These are phyloP conservation scores for Hemithea aestivaria DNA, from an alignment of 2,888 invertebrate species.

Conservation along the genomic window DNA sequence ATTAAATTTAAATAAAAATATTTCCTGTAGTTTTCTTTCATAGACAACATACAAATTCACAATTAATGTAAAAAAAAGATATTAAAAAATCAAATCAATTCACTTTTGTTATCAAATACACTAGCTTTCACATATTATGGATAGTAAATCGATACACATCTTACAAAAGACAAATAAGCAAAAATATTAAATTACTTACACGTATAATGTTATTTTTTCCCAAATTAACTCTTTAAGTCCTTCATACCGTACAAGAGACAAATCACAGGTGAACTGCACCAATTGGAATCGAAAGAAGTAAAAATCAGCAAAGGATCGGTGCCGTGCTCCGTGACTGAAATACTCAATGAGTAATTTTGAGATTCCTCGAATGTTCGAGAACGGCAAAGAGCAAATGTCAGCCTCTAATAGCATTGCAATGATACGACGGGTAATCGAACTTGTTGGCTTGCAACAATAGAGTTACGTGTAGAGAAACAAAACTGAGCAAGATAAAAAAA, in stretches of 20 bases:
- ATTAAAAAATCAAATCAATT: constrained; percentile 23
- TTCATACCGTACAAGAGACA: constrained; percentile 40
- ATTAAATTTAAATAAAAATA: too few relatives aligned
- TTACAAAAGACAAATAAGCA: too few relatives aligned
- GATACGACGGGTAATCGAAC: constrained; percentile 60
- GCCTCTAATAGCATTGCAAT: constrained; percentile 70
- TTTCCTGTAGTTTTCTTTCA: too few relatives aligned
- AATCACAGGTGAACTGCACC: constrained; percentile 71
- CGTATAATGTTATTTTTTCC: too few relatives aligned
- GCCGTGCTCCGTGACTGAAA: constrained; percentile 69
- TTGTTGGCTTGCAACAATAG: constrained; percentile 47
- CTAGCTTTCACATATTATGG: too few relatives aligned
- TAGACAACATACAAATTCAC: too few relatives aligned
- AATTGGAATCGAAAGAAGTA: constrained; percentile 75
- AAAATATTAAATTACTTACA: too few relatives aligned
- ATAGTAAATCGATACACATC: too few relatives aligned
- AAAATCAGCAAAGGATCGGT: constrained; percentile 71
- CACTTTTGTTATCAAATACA: too few relatives aligned
- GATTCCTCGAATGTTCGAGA: constrained; percentile 66
- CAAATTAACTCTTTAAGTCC: constrained; percentile 39
- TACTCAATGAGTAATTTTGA: constrained; percentile 75
- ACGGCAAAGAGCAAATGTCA: constrained; percentile 67
- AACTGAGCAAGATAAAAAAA: too few relatives aligned
- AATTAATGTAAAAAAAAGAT: too few relatives aligned
- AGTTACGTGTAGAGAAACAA: too few relatives aligned